Conservation (phyloP, 2,113 vertebrate species). For the Trichechus manatus region DNA sequence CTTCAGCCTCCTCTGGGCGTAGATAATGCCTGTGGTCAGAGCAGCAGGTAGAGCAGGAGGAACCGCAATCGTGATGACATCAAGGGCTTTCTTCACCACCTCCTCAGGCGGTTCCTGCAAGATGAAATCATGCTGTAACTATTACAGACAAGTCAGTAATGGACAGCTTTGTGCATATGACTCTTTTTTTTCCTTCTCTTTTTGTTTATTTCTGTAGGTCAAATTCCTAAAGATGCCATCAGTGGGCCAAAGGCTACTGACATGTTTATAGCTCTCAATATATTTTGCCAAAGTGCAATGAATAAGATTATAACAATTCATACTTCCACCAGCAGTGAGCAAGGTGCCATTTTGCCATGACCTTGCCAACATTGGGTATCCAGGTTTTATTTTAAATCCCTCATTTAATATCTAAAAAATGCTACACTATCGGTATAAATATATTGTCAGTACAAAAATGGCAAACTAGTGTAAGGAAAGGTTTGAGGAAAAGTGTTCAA, state of each 20-base stretch:
- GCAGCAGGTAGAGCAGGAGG: constrained; percentile 90
- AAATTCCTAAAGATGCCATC: constrained; percentile 24
- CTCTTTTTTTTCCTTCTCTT: neutral
- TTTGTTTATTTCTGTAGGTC: neutral
- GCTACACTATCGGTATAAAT: constrained; percentile 1
- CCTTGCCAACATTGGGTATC: neutral
- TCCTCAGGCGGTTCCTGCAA: constrained; percentile 85
- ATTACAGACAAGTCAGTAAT: neutral
- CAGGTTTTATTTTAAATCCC: neutral
- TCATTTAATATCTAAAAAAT: neutral
- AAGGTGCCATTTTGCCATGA: neutral
- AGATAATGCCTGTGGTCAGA: constrained; percentile 90
- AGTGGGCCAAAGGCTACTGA: neutral
- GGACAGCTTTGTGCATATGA: neutral
- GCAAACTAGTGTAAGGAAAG: neutral
- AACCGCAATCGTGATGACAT: constrained; percentile 90
- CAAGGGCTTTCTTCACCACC: constrained; percentile 89
- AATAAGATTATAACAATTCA: neutral
- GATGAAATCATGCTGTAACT: neutral
- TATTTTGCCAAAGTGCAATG: neutral
- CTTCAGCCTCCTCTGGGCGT: constrained; percentile 88
- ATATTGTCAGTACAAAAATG: constrained; percentile 10
- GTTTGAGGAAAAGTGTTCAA: neutral
- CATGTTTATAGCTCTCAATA: neutral
- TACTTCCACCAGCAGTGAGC: neutral